Evolutionary conservation across 2,113 vertebrate species (phyloP), one percentile per base, ranked within the genome.

Genomic region (Chlorodrepanis virens): DNA sequence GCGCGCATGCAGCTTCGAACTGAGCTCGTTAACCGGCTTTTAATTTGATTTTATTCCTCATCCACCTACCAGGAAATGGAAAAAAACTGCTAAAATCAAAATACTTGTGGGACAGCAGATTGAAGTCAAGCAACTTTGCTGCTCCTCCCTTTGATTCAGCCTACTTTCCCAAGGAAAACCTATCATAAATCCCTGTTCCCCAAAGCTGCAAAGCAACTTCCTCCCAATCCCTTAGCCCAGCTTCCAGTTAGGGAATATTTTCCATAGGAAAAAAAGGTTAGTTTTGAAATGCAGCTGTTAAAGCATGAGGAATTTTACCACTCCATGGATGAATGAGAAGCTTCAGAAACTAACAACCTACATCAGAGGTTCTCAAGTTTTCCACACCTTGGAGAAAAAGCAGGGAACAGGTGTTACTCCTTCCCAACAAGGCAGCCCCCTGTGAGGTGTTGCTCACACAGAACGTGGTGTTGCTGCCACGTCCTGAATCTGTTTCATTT

Each of bases 281-380:
- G 71, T 83, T 94, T 92, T 84, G 92, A 96, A 79, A 97, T 89
- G 96, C 53, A 96, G 96, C 92, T 57, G 83, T 93, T 96, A 90
- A 97, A 97, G 96, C 96, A 96, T 96, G 94, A 89, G 50, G 23
- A 60, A 90, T 96, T 96, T 95, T 92, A 96, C 96, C 93, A 95
- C 95, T 94, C 96, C 80, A 81, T 96, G 96, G 95, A 96, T 97
- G 96, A 96, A 96, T 96, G 96, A 96, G 89, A 96, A 97, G 96
- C 96, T 97, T 93, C 96, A 96, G 95, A 69, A 94, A 82, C 93
- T 94, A 87, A 75, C 94, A 97, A 90, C 96, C 94, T 93, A 93
- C 83, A 93, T 68, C 83, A 96, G 94, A 68, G 96, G 95, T 97
- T 96, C 96, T 97, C 95, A 90, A 90, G 90, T 78, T 93, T 45